These are phyloP conservation scores for Polymixis flavicincta DNA, from an alignment of 2,888 invertebrate species.

Conservation along the genomic window DNA sequence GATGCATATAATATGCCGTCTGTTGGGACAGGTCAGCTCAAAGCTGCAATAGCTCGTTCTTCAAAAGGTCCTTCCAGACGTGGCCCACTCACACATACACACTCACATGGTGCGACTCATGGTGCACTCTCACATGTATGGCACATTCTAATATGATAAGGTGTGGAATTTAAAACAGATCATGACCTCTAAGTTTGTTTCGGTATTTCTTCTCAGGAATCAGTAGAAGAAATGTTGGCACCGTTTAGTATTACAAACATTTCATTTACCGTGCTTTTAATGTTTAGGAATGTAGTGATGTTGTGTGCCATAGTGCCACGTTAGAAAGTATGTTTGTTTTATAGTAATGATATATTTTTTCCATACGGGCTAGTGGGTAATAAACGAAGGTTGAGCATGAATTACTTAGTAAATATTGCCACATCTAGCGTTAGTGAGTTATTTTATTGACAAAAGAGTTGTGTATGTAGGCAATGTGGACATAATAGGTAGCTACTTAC, in stretches of 20 bases:
- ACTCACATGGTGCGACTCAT: no score
- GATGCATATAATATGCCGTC: no score
- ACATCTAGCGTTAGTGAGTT: not conserved
- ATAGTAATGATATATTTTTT: constrained; percentile 38
- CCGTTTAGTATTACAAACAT: no score
- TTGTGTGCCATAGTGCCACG: constrained; percentile 44
- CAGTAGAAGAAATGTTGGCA: no score
- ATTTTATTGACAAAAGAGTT: not conserved
- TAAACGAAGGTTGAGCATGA: constrained; percentile 15
- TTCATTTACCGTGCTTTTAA: not conserved
- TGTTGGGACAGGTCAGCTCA: not conserved
- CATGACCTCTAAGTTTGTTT: no score
- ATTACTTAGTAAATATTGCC: constrained; percentile 17
- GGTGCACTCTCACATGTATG: no score
- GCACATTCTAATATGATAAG: no score
- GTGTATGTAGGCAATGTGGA: not conserved
- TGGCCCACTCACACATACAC: no score
- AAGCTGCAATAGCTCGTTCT: no score
- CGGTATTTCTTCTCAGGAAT: no score
- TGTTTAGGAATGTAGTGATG: not conserved
- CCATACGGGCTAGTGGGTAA: constrained; percentile 29
- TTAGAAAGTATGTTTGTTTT: constrained; percentile 38
- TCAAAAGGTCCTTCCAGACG: no score
- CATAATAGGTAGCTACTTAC: not conserved
- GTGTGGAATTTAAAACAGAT: no score